Base-by-base conservation (phyloP, 2,888 invertebrate species). In the Gerris lacustris region DNA sequence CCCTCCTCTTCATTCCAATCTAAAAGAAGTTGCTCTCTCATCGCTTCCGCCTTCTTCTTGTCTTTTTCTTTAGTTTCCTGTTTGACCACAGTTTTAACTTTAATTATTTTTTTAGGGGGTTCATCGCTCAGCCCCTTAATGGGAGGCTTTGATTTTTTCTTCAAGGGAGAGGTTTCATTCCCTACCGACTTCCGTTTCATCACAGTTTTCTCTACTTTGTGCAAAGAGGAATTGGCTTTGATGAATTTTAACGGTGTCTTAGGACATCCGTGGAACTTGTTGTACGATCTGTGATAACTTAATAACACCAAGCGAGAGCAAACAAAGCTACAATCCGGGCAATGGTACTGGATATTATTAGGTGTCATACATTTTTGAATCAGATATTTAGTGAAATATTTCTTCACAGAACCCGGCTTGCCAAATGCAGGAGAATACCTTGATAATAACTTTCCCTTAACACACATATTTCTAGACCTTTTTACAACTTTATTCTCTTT, bases 1-100 rank as follows among this genome's bases (percentile, higher is more conserved):
- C 64, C 64, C 18, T 83, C 84, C 72, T 84, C 86, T 76, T 90
- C 90, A 74, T 87, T 87, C 91, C 91, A 92, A 77, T 92, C 91
- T 1, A 89, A 89, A 71, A 91, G 80, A 66, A 91, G 81, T 76
- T 88, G 86, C 71, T 84, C 87, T 72, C 87, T 86, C 75, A 90
- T 85, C 79, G 88, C 87, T 72, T 84, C 83, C 78, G 85, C 85
- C 0, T 70, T 63, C 7, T 67, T 66, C 64, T 70, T 72, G n/a
- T n/a, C 44, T 7, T 15, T n/a, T n/a, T 17, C 47, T 15, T 17
- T 62, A 9, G 7, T 68, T 5, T 68, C 63, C 67, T 67, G 9
- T 11, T 43, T 43, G 2, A 44, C n/a, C 55, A 55, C 15, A 4
- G 64, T 64, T 31, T 31, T 64, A n/a, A 18, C 31, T 62, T 84